Evolutionary conservation across 2,888 invertebrate genomes (phyloP).

Genomic region (Ferrisia virgata): DNA sequence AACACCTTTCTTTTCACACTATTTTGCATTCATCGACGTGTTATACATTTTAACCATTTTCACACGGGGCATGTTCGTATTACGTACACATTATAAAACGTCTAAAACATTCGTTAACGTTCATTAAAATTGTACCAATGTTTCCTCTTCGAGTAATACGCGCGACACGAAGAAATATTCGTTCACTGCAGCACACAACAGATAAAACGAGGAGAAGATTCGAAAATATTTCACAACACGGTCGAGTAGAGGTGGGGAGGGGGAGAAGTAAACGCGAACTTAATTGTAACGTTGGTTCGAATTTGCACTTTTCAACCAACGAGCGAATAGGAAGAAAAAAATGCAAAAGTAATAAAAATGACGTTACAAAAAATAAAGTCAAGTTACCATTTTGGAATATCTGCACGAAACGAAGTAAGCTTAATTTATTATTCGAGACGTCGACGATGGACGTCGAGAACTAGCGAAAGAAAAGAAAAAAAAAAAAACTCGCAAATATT

Average conservation of each 20-base stretch:
- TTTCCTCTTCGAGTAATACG: not conserved
- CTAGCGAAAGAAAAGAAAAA: not conserved
- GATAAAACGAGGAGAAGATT: not conserved
- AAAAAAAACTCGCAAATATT: not conserved
- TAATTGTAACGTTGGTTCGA: not conserved
- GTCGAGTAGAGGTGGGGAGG: too few species aligned
- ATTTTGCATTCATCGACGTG: too few species aligned
- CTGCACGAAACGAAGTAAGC: not conserved
- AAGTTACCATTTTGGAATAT: not conserved
- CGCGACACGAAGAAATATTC: not conserved
- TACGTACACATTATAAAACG: not conserved
- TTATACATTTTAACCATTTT: too few species aligned
- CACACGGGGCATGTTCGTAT: too few species aligned
- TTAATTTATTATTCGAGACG: not conserved
- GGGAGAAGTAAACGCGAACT: not conserved
- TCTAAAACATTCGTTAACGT: not conserved
- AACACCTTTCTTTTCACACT: too few species aligned
- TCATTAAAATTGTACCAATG: not conserved
- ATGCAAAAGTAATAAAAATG: conserved; percentile 2
- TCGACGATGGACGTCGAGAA: not conserved
- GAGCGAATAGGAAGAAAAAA: not conserved
- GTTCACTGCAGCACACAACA: not conserved
- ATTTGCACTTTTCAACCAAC: not conserved
- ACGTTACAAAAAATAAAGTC: not conserved
- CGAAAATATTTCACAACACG: not conserved